Percentiles rank a stretch among this genome's conserved stretches.
Conservation (phyloP, 1,140 invertebrate species). For the Aphaenogaster ashmeadi region DNA sequence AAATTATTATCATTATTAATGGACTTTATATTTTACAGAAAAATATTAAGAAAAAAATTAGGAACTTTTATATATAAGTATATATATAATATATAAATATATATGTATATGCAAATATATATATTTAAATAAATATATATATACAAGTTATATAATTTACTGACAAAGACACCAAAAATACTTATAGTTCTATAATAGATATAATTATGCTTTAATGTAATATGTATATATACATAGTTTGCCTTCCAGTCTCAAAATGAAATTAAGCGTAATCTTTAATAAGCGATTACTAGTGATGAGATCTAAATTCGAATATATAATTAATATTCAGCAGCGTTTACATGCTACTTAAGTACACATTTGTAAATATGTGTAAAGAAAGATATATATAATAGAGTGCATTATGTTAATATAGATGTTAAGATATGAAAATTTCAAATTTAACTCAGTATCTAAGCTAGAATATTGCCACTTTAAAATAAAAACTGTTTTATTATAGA, state of each 20-base stretch:
- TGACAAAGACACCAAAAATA: not conserved
- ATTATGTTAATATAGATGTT: not conserved
- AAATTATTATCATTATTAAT: not conserved
- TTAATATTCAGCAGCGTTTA: not conserved
- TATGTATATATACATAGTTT: constrained; percentile 4
- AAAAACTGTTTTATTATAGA: not conserved
- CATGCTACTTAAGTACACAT: constrained; percentile 2
- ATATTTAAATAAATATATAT: not conserved
- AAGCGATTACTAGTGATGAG: not conserved
- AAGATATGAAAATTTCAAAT: constrained; percentile 17
- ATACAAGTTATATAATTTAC: not conserved
- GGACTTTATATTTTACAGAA: not conserved
- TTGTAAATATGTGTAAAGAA: constrained; percentile 48
- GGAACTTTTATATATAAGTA: not conserved
- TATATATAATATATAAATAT: not conserved
- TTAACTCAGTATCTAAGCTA: not conserved
- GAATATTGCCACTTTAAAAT: not conserved
- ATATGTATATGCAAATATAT: not conserved
- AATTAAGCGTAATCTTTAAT: not conserved
- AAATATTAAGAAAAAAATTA: not conserved
- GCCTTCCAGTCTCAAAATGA: constrained; percentile 3
- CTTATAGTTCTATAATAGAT: constrained; percentile 6
- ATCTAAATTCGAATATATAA: not conserved
- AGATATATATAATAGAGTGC: constrained; percentile 3
- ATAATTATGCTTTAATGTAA: constrained; percentile 12